Evolutionary conservation across 1,140 invertebrate species (phyloP).

Genomic region (Ptiloglossa arizonensis): DNA sequence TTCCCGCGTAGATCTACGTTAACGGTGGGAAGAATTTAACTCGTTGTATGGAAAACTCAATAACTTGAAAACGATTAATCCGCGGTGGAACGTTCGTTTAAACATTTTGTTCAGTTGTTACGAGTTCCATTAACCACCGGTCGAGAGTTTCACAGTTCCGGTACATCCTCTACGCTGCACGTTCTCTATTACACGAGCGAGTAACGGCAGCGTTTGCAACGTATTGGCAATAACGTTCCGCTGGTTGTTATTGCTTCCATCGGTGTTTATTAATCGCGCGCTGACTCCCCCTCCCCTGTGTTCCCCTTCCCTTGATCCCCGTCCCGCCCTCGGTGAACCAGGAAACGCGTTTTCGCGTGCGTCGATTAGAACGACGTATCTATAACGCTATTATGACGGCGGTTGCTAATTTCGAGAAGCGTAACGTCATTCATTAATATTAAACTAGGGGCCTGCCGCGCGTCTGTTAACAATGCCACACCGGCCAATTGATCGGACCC

Average conservation of each 20-base stretch:
- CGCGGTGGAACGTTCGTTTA: too few species aligned
- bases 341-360: not conserved
- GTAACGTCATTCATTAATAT: conserved; percentile 46
- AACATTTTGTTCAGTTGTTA: too few species aligned
- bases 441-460: conserved; percentile 18
- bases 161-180: too few species aligned
- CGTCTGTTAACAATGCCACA: conserved; percentile 29
- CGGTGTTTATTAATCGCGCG: not conserved
- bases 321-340: too few species aligned
- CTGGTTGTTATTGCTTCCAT: conserved; percentile 5
- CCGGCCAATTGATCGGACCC: conserved; percentile 39
- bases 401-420: conserved; percentile 33
- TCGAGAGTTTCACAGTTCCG: too few species aligned
- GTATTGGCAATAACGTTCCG: not conserved
- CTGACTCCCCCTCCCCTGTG: not conserved
- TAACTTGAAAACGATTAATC: too few species aligned
- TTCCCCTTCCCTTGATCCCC: too few species aligned
- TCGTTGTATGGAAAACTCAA: too few species aligned
- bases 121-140: too few species aligned
- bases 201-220: not conserved
- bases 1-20: too few species aligned
- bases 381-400: not conserved
- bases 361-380: conserved; percentile 14
- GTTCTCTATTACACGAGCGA: too few species aligned
- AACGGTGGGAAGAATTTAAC: too few species aligned